Evolutionary conservation across 1,140 invertebrate species (phyloP).

Genomic region (Cardiocondyla obscurior): DNA sequence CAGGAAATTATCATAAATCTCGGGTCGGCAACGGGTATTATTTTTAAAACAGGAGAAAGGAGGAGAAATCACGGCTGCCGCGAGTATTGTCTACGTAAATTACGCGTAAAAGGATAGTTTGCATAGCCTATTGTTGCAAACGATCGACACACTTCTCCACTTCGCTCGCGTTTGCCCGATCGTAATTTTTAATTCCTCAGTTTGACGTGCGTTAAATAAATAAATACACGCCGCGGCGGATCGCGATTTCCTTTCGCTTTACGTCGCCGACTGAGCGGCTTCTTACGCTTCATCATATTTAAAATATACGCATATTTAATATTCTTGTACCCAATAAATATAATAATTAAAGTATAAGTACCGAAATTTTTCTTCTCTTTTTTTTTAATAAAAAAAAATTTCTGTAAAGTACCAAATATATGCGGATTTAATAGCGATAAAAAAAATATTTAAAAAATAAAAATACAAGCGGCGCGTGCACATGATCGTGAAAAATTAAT

Average conservation of each 20-base stretch:
- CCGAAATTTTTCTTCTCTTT: no score
- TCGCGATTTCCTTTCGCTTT: not conserved
- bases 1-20: not conserved
- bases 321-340: no score
- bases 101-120: constrained; percentile 42
- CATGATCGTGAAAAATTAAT: not conserved
- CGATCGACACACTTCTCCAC: constrained; percentile 8
- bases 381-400: no score
- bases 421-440: not conserved
- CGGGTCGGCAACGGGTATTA: not conserved
- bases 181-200: not conserved
- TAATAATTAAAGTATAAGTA: no score
- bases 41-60: constrained; percentile 24
- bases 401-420: no score
- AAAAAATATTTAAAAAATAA: no score
- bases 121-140: constrained; percentile 16
- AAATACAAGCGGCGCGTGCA: not conserved
- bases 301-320: no score
- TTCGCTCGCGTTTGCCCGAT: not conserved
- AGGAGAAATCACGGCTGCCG: constrained; percentile 18
- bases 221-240: not conserved
- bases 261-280: not conserved
- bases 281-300: no score
- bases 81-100: constrained; percentile 27
- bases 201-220: not conserved